Evolutionary conservation across 2,113 vertebrate species (phyloP).

Genomic region (Gavia stellata): DNA sequence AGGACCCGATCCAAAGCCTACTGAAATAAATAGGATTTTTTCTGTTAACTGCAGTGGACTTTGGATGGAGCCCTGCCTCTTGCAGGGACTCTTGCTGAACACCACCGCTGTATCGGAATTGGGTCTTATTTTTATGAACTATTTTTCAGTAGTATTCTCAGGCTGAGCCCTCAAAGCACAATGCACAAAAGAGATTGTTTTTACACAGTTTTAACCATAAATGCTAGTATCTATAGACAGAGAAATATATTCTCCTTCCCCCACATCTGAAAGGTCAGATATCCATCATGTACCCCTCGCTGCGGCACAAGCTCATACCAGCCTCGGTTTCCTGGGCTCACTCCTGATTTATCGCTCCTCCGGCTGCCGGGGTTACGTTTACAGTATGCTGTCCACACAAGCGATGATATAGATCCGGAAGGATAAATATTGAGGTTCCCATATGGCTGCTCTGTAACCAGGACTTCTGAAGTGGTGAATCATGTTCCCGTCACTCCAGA

Average conservation of each 20-base stretch:
- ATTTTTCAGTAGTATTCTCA: background rate
- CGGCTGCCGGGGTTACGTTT: background rate
- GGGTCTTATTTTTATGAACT: background rate
- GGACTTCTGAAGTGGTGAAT: background rate
- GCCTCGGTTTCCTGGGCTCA: background rate
- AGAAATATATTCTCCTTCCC: background rate
- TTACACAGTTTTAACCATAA: background rate
- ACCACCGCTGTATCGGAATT: background rate
- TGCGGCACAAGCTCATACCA: background rate
- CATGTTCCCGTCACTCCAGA: background rate
- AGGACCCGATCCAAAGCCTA: background rate
- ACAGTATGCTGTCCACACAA: background rate
- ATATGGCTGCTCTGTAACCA: accelerated
- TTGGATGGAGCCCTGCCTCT: background rate
- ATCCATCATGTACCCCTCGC: background rate
- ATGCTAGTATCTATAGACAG: background rate
- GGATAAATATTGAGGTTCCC: background rate
- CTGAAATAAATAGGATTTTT: background rate
- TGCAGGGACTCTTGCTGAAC: background rate
- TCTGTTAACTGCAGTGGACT: background rate
- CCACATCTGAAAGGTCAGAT: background rate
- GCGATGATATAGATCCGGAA: background rate
- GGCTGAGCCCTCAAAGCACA: background rate
- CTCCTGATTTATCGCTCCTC: background rate
- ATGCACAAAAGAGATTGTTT: background rate